These are phyloP conservation scores for Dryas iulia DNA, from an alignment of 1,140 invertebrate genomes.

Conservation along the genomic window DNA sequence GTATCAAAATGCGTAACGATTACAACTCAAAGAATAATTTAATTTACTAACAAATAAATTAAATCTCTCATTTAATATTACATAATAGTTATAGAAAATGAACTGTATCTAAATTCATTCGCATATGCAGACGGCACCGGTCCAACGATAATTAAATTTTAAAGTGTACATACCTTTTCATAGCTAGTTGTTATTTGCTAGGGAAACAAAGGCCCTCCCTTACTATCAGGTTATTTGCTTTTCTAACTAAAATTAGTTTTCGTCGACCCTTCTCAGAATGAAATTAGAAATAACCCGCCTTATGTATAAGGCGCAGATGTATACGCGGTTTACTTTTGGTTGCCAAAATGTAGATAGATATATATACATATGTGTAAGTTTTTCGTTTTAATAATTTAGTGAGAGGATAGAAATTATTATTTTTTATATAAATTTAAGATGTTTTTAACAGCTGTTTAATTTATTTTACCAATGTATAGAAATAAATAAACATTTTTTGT, in stretches of 20 bases:
- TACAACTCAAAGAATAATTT: no score
- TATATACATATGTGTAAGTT: background rate
- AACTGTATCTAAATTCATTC: background rate
- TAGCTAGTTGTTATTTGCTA: slow-evolving; percentile 45
- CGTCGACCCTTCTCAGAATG: slow-evolving; percentile 53
- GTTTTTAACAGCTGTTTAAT: no score
- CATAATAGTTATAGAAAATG: background rate
- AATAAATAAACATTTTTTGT: no score
- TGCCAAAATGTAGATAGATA: background rate
- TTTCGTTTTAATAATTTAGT: background rate
- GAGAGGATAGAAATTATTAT: background rate
- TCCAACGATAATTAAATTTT: slow-evolving; percentile 56
- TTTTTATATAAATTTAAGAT: no score
- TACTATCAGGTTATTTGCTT: slow-evolving; percentile 60
- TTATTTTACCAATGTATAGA: no score
- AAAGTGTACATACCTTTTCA: slow-evolving; percentile 44
- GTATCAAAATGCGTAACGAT: no score
- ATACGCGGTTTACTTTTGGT: background rate
- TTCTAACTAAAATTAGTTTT: slow-evolving; percentile 71
- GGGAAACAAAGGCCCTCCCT: slow-evolving; percentile 49
- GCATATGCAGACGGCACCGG: slow-evolving; percentile 16
- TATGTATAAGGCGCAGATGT: slow-evolving; percentile 8
- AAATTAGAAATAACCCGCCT: slow-evolving; percentile 55
- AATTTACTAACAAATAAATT: no score
- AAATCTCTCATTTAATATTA: no score